Evolutionary conservation across 2,888 invertebrate genomes (phyloP).

Genomic region (Dynastes tityus): DNA sequence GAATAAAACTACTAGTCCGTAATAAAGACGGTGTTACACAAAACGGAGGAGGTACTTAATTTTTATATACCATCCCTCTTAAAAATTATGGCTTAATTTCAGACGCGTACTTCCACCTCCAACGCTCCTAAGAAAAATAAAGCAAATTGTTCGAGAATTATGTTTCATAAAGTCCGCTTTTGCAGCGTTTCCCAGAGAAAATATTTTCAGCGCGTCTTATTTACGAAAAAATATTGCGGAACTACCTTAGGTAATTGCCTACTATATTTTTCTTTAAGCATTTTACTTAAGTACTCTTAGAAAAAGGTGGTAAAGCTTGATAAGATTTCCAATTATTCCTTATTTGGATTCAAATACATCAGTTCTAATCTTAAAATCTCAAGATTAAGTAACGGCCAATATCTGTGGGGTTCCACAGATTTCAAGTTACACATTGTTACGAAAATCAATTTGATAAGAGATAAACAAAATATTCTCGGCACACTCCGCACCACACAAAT

Average conservation of each 20-base stretch:
- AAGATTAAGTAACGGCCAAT: no score
- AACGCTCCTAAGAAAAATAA: not conserved
- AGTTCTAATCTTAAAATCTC: no score
- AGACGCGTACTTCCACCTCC: not conserved
- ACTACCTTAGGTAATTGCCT: not conserved
- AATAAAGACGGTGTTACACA: not conserved
- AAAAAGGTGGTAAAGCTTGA: no score
- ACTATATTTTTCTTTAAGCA: no score
- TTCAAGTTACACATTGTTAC: no score
- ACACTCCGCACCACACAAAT: no score
- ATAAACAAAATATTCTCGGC: no score
- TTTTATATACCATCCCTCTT: slow-evolving; percentile 22
- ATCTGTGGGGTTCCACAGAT: no score
- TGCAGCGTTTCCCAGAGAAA: not conserved
- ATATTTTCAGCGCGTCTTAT: not conserved
- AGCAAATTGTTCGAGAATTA: slow-evolving; percentile 29
- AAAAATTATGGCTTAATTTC: slow-evolving; percentile 35
- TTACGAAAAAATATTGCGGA: not conserved
- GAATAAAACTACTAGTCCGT: slow-evolving; percentile 1
- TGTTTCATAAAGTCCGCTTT: slow-evolving; percentile 5
- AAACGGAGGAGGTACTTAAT: slow-evolving; percentile 18
- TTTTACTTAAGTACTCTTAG: no score
- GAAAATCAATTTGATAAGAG: no score
- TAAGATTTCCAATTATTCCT: no score
- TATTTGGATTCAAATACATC: no score